phyloP scores from a whole-genome alignment of 1,140 invertebrate genomes.

The Probaryconus sp. region DNA sequence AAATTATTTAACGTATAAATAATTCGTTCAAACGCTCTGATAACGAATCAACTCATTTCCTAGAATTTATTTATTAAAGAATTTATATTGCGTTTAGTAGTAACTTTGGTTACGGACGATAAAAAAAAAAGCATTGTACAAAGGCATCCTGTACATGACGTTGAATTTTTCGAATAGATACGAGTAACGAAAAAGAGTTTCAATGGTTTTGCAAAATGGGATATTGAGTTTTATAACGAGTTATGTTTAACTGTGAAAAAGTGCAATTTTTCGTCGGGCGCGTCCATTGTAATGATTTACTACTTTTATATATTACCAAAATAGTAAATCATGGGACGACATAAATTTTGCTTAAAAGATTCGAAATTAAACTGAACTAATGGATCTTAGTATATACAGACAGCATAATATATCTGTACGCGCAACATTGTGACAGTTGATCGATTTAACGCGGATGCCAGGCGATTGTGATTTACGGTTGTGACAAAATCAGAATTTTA shows the following conservation, averaged over 20 bases:
- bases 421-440: conserved; percentile 43
- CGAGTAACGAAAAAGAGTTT: conserved; percentile 13
- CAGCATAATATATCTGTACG: conserved; percentile 44
- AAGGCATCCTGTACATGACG: conserved; percentile 17
- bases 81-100: too few relatives aligned
- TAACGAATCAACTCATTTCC: too few relatives aligned
- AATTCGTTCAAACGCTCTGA: too few relatives aligned
- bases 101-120: too few relatives aligned
- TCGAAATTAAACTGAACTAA: conserved; percentile 52
- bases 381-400: conserved; percentile 50
- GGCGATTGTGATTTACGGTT: conserved; percentile 34
- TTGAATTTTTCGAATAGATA: conserved; percentile 22
- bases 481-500: conserved; percentile 28
- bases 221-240: conserved; percentile 29
- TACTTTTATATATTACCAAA: conserved; percentile 4
- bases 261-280: neutral
- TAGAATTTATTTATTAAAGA: too few relatives aligned
- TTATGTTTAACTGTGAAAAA: conserved; percentile 8
- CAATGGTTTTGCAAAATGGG: conserved; percentile 31
- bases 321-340: conserved; percentile 26
- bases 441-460: conserved; percentile 31
- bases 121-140: conserved; percentile 12
- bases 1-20: too few relatives aligned
- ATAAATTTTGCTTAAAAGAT: conserved; percentile 50
- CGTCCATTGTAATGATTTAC: neutral